phyloP scores from a whole-genome alignment of 2,797 vertebrate species.

The Cossypha dichroa region DNA sequence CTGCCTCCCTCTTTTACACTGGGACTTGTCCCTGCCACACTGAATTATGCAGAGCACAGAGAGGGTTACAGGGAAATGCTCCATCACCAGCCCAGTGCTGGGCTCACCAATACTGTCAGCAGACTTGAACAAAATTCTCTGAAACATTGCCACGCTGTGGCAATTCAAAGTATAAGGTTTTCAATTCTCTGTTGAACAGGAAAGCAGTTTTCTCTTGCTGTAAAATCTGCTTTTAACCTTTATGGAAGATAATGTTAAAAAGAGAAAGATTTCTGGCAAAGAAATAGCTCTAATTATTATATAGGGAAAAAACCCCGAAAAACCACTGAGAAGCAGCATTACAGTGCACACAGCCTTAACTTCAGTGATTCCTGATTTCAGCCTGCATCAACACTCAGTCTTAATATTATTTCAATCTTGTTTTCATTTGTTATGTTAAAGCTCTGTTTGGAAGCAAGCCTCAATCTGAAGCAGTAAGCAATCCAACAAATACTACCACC shows the following conservation, averaged over 20 bases:
- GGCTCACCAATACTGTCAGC: fast-evolving
- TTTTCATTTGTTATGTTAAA: neutral
- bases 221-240: neutral
- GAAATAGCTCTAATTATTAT: neutral
- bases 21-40: neutral
- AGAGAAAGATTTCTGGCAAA: neutral
- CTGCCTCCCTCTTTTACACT: neutral
- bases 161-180: neutral
- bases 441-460: neutral
- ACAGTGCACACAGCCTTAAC: neutral
- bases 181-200: neutral
- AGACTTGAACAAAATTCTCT: neutral
- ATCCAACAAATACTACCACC: neutral
- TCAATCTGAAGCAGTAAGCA: neutral
- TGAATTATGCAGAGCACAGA: neutral
- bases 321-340: neutral
- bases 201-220: neutral
- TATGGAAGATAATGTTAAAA: neutral
- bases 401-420: neutral
- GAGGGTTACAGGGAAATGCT: neutral
- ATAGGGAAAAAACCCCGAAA: fast-evolving
- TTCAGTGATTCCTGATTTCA: neutral
- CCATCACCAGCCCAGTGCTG: neutral
- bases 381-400: neutral
- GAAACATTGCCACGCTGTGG: slow-evolving; percentile 65